phyloP scores from a whole-genome alignment of 1,140 invertebrate species.

The Prorops nasuta region DNA sequence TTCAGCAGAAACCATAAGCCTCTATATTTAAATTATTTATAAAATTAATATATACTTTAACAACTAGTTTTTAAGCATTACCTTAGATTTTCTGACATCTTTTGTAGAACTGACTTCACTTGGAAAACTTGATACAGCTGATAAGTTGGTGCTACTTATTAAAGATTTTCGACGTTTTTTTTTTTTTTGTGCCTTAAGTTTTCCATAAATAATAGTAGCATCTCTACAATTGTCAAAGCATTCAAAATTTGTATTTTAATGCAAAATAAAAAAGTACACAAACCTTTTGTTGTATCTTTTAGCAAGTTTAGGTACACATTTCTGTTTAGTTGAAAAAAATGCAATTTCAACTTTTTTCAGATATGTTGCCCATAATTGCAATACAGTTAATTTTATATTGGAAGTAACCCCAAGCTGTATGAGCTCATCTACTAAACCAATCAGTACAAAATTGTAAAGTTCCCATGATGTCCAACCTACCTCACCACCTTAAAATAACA shows the following conservation, averaged over 20 bases:
- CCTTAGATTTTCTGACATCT: constrained; percentile 38
- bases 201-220: constrained; percentile 58
- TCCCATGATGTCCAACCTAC: constrained; percentile 65
- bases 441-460: constrained; percentile 65
- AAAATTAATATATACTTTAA: constrained; percentile 9
- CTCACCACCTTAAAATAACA: constrained; percentile 23
- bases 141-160: constrained; percentile 23
- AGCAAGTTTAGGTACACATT: constrained; percentile 57
- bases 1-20: constrained; percentile 37
- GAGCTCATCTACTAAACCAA: constrained; percentile 62
- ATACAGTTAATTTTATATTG: constrained; percentile 59
- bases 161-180: constrained; percentile 19
- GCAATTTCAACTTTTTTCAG: constrained; percentile 62
- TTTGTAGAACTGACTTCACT: constrained; percentile 28
- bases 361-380: constrained; percentile 67
- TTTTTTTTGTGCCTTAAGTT: constrained; percentile 33
- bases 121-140: constrained; percentile 20
- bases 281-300: constrained; percentile 54
- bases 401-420: constrained; percentile 59
- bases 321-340: constrained; percentile 54
- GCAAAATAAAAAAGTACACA: constrained; percentile 14
- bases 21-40: constrained; percentile 29
- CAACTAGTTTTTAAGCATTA: constrained; percentile 18
- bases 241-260: background rate
- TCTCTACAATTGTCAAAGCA: constrained; percentile 45